Evolutionary conservation across 2,113 vertebrate species (phyloP).

Genomic region (Apteryx owenii): DNA sequence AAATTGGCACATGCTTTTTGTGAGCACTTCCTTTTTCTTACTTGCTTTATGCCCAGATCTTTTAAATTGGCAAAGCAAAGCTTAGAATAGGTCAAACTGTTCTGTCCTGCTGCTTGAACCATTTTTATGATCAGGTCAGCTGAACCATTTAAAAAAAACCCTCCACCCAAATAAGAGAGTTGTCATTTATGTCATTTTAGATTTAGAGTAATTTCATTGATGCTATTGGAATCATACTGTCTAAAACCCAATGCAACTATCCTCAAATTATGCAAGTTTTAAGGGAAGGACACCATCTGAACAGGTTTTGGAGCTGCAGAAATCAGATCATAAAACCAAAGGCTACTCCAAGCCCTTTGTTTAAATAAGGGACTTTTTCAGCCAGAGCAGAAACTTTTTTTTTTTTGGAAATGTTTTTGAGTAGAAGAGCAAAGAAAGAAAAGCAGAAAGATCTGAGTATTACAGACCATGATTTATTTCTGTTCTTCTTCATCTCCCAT

Average conservation of each 20-base stretch:
- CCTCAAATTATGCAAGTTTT: not conserved
- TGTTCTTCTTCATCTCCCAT: conserved; percentile 15
- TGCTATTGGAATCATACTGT: not conserved
- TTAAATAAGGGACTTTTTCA: not conserved
- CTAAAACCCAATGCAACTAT: not conserved
- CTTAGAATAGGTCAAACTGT: not conserved
- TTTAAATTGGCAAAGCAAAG: not conserved
- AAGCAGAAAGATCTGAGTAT: not conserved
- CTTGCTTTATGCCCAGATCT: not conserved
- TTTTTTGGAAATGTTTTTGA: not conserved
- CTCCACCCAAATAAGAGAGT: not conserved
- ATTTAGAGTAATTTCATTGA: not conserved
- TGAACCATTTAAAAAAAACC: not conserved
- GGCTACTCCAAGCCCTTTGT: not conserved
- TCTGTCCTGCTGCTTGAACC: not conserved
- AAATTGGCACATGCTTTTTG: not conserved
- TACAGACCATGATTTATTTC: not conserved
- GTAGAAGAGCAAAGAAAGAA: not conserved
- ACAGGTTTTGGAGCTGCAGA: not conserved
- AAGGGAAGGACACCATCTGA: not conserved
- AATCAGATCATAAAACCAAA: not conserved
- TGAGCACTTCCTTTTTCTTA: not conserved
- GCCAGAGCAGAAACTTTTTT: not conserved
- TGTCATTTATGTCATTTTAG: not conserved
- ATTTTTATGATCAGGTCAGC: not conserved